Percentiles rank a stretch among this genome's conserved stretches.
phyloP scores from a whole-genome alignment of 2,888 invertebrate species.

The Zele albiditarsus region DNA sequence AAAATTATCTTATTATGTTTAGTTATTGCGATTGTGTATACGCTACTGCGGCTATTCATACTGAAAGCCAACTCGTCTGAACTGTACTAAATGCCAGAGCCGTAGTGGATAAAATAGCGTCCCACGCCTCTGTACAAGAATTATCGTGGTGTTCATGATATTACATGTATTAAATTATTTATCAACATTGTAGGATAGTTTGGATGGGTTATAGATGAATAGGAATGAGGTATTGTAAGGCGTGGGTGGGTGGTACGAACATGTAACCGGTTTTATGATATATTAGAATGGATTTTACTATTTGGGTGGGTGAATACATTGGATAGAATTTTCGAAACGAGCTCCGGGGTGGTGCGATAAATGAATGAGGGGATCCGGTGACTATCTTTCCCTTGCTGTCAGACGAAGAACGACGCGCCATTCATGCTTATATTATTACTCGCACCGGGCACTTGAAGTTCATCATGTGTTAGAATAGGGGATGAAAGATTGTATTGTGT shows the following conservation, averaged over 20 bases:
- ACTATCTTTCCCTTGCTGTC: constrained; percentile 23
- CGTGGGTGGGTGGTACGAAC: no score
- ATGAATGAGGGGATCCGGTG: constrained; percentile 38
- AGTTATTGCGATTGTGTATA: not conserved
- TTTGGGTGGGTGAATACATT: not conserved
- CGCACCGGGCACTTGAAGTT: constrained; percentile 39
- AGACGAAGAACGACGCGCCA: constrained; percentile 35
- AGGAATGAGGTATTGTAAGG: not conserved
- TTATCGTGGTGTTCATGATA: not conserved
- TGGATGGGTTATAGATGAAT: not conserved
- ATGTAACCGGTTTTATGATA: not conserved
- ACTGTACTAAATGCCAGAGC: constrained; percentile 41
- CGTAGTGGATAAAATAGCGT: constrained; percentile 17
- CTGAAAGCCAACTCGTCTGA: constrained; percentile 23
- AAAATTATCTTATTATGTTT: not conserved
- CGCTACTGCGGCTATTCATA: constrained; percentile 36
- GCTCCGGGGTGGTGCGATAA: constrained; percentile 23
- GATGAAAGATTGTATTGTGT: constrained; percentile 39
- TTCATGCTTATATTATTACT: constrained; percentile 40
- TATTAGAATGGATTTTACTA: no score
- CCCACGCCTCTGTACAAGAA: constrained; percentile 18
- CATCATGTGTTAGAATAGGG: constrained; percentile 34
- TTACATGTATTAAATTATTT: not conserved
- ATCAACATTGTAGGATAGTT: not conserved
- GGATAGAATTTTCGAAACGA: constrained; percentile 23